These are phyloP conservation scores for Charadrius vociferus DNA, from an alignment of 2,113 vertebrate genomes.

Conservation along the genomic window DNA sequence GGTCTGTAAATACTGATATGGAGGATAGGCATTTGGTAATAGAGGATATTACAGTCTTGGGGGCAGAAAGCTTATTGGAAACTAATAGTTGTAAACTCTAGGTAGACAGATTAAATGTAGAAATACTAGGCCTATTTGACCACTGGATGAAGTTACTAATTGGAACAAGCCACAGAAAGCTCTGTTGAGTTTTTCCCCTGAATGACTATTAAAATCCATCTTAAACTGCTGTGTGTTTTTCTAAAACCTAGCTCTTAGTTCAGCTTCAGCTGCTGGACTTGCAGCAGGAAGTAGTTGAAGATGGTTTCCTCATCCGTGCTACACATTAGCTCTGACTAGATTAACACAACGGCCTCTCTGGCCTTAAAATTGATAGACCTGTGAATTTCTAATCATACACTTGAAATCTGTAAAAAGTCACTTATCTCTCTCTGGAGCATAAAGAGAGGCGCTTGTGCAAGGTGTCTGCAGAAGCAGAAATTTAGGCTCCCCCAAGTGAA, in stretches of 20 bases:
- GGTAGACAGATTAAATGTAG: background rate
- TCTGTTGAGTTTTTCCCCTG: background rate
- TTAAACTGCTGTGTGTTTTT: background rate
- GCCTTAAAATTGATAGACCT: background rate
- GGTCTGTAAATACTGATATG: background rate
- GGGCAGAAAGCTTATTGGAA: background rate
- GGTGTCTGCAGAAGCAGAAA: background rate
- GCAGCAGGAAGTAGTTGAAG: background rate
- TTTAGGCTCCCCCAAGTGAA: background rate
- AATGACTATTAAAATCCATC: background rate
- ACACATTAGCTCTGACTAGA: background rate
- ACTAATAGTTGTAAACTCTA: background rate
- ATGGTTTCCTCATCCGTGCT: background rate
- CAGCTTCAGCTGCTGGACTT: background rate
- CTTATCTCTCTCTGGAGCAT: background rate
- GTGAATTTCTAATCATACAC: background rate
- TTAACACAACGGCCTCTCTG: background rate
- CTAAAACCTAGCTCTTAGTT: background rate
- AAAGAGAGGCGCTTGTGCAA: background rate
- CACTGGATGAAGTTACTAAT: background rate
- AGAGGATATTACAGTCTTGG: background rate
- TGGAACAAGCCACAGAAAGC: background rate
- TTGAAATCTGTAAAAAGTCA: background rate
- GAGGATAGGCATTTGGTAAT: background rate
- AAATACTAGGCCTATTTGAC: background rate